phyloP scores from a whole-genome alignment of 2,113 vertebrate genomes.

The Trogon melanurus region DNA sequence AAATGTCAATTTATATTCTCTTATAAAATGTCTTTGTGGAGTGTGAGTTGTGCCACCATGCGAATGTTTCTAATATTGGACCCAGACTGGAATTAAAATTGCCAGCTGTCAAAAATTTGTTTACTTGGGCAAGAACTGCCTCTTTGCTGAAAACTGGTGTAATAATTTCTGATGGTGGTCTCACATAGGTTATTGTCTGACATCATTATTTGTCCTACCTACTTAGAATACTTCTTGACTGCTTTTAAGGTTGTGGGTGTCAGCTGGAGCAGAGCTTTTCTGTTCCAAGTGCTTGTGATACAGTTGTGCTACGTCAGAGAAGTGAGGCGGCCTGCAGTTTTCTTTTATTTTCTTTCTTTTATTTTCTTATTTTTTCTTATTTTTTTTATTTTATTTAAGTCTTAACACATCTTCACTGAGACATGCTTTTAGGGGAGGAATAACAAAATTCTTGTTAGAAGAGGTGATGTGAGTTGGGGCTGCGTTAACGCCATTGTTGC shows the following conservation, averaged over 20 bases:
- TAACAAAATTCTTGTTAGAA: not conserved
- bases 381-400: not conserved
- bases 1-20: not conserved
- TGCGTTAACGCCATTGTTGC: not conserved
- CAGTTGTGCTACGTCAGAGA: not conserved
- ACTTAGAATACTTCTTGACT: not conserved
- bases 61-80: not conserved
- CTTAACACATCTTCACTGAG: no score
- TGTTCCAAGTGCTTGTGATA: not conserved
- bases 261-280: not conserved
- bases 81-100: not conserved
- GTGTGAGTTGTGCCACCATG: not conserved
- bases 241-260: not conserved
- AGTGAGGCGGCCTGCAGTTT: not conserved
- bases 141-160: not conserved
- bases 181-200: not conserved
- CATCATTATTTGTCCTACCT: not conserved
- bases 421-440: accelerated
- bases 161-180: not conserved
- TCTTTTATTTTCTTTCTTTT: no score
- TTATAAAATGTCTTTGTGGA: not conserved
- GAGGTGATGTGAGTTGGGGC: accelerated
- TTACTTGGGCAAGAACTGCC: not conserved
- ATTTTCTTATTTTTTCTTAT: no score
- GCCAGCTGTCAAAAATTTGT: not conserved